These are phyloP conservation scores for Patiria pectinifera DNA, from an alignment of 53 echinoderm and acorn worm genomes.

Conservation along the genomic window DNA sequence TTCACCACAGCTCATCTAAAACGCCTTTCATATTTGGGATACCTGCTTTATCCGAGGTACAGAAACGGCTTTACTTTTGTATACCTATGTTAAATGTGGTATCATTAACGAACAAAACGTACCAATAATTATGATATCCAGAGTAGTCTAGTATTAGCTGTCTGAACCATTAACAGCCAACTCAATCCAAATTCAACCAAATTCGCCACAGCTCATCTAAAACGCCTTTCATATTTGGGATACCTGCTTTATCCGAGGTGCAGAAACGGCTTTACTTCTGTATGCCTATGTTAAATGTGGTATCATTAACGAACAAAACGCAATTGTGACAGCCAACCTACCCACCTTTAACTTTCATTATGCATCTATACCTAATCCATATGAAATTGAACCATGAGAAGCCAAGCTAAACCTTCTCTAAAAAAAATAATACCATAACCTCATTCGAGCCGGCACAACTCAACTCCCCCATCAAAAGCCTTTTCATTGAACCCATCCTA, in stretches of 20 bases:
- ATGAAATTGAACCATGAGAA: not conserved
- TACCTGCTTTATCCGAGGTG: not conserved
- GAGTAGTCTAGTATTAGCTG: no score
- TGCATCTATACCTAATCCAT: not conserved
- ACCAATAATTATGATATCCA: no score
- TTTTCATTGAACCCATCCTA: not conserved
- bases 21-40: not conserved
- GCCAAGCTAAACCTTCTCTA: not conserved
- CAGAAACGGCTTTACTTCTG: no score
- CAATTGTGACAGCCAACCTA: no score
- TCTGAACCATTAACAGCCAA: no score
- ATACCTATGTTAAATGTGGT: no score
- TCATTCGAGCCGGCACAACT: not conserved
- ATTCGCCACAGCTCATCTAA: not conserved
- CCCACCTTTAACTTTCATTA: no score
- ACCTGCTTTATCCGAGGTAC: not conserved
- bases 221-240: not conserved
- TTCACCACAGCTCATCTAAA: not conserved
- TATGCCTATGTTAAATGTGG: no score
- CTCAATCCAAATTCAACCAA: not conserved
- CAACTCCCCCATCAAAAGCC: not conserved
- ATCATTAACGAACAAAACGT: no score
- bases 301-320: no score
- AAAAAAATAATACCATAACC: not conserved
- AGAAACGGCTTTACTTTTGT: no score